Evolutionary conservation across 2,888 invertebrate species (phyloP).

Genomic region (Lasius fuliginosus): DNA sequence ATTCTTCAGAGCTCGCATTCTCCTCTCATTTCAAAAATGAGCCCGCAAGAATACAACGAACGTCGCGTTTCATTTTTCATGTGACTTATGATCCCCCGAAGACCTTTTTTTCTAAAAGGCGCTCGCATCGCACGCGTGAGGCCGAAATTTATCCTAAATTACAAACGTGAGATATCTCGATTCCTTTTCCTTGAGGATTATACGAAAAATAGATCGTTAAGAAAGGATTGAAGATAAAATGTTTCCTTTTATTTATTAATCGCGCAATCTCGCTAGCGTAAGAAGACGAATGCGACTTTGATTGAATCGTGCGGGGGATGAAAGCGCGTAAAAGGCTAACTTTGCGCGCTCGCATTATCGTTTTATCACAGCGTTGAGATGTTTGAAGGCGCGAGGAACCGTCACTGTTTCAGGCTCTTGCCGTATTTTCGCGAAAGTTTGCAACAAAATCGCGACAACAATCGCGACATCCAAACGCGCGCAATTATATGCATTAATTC

Average conservation of each 20-base stretch:
- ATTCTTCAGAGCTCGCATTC: constrained; percentile 35
- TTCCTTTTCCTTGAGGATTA: not conserved
- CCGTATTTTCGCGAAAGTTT: constrained; percentile 12
- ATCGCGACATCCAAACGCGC: constrained; percentile 53
- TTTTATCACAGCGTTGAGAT: not conserved
- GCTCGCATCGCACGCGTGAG: not conserved
- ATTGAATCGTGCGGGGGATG: not conserved
- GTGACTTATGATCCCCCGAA: constrained; percentile 15
- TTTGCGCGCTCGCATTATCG: constrained; percentile 6
- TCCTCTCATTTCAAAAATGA: constrained; percentile 6
- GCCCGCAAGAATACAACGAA: not conserved
- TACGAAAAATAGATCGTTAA: not conserved
- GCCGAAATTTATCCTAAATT: not conserved
- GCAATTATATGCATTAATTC: constrained; percentile 69
- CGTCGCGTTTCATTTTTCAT: constrained; percentile 21
- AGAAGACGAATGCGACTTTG: not conserved
- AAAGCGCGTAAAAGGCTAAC: not conserved
- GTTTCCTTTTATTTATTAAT: not conserved
- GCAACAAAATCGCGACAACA: constrained; percentile 42
- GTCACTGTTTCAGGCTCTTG: constrained; percentile 2
- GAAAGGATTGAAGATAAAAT: not conserved
- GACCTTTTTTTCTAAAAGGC: not conserved
- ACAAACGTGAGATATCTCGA: not conserved
- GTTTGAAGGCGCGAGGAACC: not conserved
- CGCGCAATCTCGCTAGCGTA: not conserved